Conservation (phyloP, 2,888 invertebrate genomes). For the Bombylius major region DNA sequence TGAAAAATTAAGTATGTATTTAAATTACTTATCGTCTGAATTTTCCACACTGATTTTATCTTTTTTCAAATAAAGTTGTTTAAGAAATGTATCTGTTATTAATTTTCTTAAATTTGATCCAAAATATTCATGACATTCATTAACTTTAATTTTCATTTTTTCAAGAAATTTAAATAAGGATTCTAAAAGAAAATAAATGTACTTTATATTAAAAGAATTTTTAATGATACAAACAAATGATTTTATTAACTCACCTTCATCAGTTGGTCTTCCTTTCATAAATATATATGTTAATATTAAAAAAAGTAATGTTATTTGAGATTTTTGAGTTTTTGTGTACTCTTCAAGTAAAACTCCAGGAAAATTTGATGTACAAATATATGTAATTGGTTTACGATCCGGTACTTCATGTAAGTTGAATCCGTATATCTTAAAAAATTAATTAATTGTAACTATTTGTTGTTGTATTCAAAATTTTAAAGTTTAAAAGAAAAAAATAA, state of each 20-base stretch:
- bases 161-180: constrained; percentile 18
- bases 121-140: constrained; percentile 20
- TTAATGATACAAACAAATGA: background rate
- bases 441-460: background rate
- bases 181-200: constrained; percentile 11
- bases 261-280: constrained; percentile 20
- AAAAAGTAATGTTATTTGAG: constrained; percentile 20
- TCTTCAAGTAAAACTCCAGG: constrained; percentile 13
- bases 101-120: constrained; percentile 21
- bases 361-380: constrained; percentile 18
- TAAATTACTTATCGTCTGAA: constrained; percentile 15
- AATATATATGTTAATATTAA: constrained; percentile 23
- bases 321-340: constrained; percentile 16
- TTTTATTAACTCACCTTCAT: constrained; percentile 16
- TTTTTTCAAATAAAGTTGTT: constrained; percentile 22
- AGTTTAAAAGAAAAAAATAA: too few relatives aligned
- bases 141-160: constrained; percentile 19
- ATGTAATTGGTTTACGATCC: constrained; percentile 16
- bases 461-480: too few relatives aligned
- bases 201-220: too few relatives aligned
- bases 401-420: constrained; percentile 18
- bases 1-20: background rate
- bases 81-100: constrained; percentile 23
- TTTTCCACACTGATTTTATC: constrained; percentile 18
- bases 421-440: constrained; percentile 19